Evolutionary conservation across 2,113 vertebrate genomes (phyloP), one percentile per base, ranked within the genome.

Genomic region (Nansenia antarctica): DNA sequence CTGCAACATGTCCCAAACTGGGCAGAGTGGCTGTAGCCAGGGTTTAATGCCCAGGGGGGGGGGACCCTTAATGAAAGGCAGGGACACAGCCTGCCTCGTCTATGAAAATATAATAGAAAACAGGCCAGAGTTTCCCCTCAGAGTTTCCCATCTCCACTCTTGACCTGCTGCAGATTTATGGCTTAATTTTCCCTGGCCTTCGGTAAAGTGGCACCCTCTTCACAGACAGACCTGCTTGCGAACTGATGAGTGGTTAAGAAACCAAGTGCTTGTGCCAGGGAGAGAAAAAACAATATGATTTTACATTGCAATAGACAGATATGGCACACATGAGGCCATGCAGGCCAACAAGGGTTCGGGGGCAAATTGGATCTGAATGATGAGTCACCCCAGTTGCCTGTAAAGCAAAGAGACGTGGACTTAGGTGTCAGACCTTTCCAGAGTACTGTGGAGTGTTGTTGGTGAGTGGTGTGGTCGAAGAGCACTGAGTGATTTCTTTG

Each of bases 161-260:
- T 79, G 86, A 75, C 67, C 65, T 29, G 74, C 32, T 73, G 65
- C 42, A 49, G 90, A 87, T 83, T 77, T 70, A 88, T 90, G 76
- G 72, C 82, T 85, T 75, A 73, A 73, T 86, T 94, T 90, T 89
- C 58, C 77, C 76, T 89, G 55, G 86, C 84, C 85, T 79, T 90
- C 70, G 81, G 82, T 87, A 65, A 83, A 78, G 82, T 76, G 78
- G 79, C 77, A 80, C 77, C 67, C 69, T 74, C 80, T 79, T 68
- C 72, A 71, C 74, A 81, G 70, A 73, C 76, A 70, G 80, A n/a
- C 65, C 62, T 59, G 67, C 74, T 72, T 61, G 11, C 72, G 75
- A 74, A 73, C 75, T 49, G 76, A 84, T 81, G 80, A 65, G 82
- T 69, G 62, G 24, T 58, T 58, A 58, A 7, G 29, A 15, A n/a